Evolutionary conservation across 2,888 invertebrate genomes (phyloP).

Genomic region (Cancer borealis): DNA sequence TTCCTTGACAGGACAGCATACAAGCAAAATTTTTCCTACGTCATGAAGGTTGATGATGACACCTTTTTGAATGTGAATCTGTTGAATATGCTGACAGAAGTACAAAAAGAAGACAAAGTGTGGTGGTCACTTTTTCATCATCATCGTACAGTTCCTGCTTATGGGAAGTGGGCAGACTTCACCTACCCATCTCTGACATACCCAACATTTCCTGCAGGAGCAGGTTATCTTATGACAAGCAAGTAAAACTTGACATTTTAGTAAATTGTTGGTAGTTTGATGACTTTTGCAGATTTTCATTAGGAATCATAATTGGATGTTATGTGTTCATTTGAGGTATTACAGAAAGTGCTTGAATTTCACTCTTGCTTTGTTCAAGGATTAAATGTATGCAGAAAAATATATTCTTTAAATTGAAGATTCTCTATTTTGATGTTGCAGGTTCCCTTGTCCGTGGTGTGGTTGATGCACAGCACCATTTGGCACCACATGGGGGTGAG

Average conservation of each 20-base stretch:
- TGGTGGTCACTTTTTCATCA: slow-evolving; percentile 63
- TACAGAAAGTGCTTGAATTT: neutral
- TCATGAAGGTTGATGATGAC: slow-evolving; percentile 72
- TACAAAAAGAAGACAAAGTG: neutral
- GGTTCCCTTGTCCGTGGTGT: slow-evolving; percentile 47
- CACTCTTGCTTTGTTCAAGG: neutral
- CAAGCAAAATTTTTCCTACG: slow-evolving; percentile 28
- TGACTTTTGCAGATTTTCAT: neutral
- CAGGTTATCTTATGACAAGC: slow-evolving; percentile 72
- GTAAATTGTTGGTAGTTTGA: neutral
- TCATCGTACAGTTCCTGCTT: slow-evolving; percentile 61
- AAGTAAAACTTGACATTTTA: neutral
- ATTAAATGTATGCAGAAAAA: neutral
- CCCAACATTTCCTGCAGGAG: slow-evolving; percentile 68
- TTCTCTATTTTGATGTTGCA: neutral
- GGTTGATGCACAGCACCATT: slow-evolving; percentile 6
- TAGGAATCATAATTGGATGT: neutral
- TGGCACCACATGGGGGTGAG: slow-evolving; percentile 58
- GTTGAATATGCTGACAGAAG: slow-evolving; percentile 30
- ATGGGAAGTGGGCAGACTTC: slow-evolving; percentile 66
- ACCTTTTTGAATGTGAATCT: slow-evolving; percentile 59
- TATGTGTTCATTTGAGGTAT: no score
- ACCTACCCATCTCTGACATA: slow-evolving; percentile 59
- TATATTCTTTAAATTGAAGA: neutral
- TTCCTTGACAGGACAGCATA: neutral